These are phyloP conservation scores for Danio aesculapii DNA, from an alignment of 2,797 vertebrate genomes.

Conservation along the genomic window DNA sequence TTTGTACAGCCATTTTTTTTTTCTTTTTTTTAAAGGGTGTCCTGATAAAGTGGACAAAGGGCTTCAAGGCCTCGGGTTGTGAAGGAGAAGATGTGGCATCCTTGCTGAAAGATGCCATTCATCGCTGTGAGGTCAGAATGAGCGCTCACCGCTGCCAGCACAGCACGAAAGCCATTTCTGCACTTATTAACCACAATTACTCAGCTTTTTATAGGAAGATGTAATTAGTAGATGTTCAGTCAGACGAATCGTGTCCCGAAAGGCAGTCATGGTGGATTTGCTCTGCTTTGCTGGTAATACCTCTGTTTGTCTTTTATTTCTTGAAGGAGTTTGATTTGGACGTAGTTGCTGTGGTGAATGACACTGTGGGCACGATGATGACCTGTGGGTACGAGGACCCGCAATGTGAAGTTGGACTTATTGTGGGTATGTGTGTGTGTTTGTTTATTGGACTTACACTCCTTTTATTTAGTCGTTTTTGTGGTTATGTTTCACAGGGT, in stretches of 20 bases:
- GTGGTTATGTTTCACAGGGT: too few relatives aligned
- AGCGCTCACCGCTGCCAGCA: neutral
- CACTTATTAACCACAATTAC: constrained; percentile 1
- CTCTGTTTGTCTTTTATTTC: neutral
- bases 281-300: neutral
- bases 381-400: constrained; percentile 94
- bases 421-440: constrained; percentile 84
- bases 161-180: neutral
- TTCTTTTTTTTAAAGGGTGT: constrained; percentile 85
- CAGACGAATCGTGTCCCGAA: neutral
- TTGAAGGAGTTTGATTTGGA: constrained; percentile 93
- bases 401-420: constrained; percentile 93
- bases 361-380: constrained; percentile 99
- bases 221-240: constrained; percentile 12
- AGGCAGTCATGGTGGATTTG: neutral
- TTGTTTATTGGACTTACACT: too few relatives aligned
- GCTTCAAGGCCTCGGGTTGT: constrained; percentile 92
- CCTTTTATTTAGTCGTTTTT: neutral
- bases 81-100: constrained; percentile 90
- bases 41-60: constrained; percentile 95
- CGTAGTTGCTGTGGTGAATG: constrained; percentile 94
- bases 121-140: constrained; percentile 81
- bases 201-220: neutral
- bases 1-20: too few relatives aligned
- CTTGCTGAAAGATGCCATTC: constrained; percentile 91